Base-by-base conservation (phyloP, 1,140 invertebrate species). In the Neodiprion lecontei region DNA sequence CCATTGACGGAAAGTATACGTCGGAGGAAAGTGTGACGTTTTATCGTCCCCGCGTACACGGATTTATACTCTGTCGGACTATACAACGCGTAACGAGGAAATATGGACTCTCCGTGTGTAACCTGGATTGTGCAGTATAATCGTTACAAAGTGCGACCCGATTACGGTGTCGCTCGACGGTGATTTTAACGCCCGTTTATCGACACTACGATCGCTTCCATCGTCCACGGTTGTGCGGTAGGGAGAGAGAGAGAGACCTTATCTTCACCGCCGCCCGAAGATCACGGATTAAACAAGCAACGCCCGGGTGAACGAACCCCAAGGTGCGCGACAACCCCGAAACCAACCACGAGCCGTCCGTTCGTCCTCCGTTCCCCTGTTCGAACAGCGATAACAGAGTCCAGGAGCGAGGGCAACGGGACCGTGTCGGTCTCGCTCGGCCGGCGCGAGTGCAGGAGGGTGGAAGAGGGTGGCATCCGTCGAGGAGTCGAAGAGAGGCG, bases 1-100 rank as follows among this genome's bases (percentile, higher is more conserved):
- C 67, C 61, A 73, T 67, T 65, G 72, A 73, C 17, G 49, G 47
- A 61, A 53, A 48, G 9, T n/a, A 65, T 72, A 67, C 72, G 28
- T 12, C 40, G 72, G 65, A 14, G 21, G n/a, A 67, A 47, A 23
- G 53, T 67, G 65, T 49, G 65, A 12, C 53, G 40, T 73, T 48
- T 48, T 10, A 73, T 10, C 11, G 48, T n/a, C 12, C 48, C 7
- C 40, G 14, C 11, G 23, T 48, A 67, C 12, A 67, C 12, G 12
- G 17, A 65, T 14, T 65, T 14, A 65, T 5, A 40, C 28, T 40
- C 28, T 21, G 28, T 40, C 28, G 28, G 28, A 40, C 28, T 40
- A 40, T 40, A 40, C 4, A 40, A 40, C 28, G 28, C 28, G 28
- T 40, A 40, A 40, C 28, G 28, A 40, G 28, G 28, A 40, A 40